These are phyloP conservation scores for Phania funesta DNA, from an alignment of 2,888 invertebrate genomes.

Conservation along the genomic window DNA sequence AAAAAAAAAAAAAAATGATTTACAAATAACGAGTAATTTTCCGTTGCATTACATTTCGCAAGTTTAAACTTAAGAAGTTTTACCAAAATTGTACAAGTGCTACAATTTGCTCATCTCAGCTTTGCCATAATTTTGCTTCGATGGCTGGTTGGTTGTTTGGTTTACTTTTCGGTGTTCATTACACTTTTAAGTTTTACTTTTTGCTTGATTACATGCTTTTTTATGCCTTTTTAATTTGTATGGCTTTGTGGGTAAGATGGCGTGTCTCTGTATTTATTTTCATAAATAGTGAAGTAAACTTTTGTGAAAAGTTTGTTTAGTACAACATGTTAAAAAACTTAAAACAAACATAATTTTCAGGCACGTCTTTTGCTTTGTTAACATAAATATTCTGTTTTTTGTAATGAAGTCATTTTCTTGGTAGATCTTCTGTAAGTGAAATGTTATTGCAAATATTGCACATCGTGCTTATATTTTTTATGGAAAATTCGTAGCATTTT, in stretches of 20 bases:
- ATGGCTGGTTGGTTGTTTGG: background rate
- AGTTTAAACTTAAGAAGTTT: background rate
- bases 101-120: background rate
- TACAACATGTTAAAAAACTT: conserved; percentile 68
- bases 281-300: conserved; percentile 75
- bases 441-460: too few species aligned
- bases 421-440: background rate
- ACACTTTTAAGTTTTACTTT: background rate
- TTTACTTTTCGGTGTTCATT: conserved; percentile 5
- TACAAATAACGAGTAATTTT: background rate
- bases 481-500: too few species aligned
- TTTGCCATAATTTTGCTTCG: background rate
- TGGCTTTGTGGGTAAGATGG: background rate
- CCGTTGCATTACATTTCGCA: background rate
- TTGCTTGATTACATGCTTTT: conserved; percentile 32
- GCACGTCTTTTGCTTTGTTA: conserved; percentile 5
- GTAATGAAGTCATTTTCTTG: conserved; percentile 6
- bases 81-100: background rate
- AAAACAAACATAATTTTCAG: conserved; percentile 49
- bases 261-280: conserved; percentile 40
- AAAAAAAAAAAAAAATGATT: too few species aligned
- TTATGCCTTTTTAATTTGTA: conserved; percentile 44
- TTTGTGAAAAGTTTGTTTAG: conserved; percentile 77
- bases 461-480: too few species aligned
- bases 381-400: background rate